phyloP scores from a whole-genome alignment of 64 coral and sea anemone genomes.

The Actinia tenebrosa region DNA sequence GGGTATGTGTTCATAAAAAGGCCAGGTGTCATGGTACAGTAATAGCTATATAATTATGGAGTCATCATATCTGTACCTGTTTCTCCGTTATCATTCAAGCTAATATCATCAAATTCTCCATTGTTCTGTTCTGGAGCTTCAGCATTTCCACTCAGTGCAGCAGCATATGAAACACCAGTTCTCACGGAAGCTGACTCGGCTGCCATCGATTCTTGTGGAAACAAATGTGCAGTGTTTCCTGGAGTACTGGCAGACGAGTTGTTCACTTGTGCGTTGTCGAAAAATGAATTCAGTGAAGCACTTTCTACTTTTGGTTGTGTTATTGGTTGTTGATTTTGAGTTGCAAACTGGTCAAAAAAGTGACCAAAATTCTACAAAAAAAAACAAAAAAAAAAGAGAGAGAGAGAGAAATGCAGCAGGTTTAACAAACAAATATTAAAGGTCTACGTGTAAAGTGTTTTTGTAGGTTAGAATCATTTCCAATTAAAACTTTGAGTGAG shows the following conservation, averaged over 20 bases:
- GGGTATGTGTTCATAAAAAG: no score
- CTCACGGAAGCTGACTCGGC: not conserved
- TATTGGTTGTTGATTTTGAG: not conserved
- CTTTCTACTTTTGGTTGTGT: conserved; percentile 1
- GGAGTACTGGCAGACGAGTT: not conserved
- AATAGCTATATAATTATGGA: not conserved
- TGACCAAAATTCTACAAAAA: not conserved
- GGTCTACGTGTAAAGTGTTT: not conserved
- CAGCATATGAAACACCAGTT: conserved; percentile 13
- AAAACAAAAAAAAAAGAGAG: not conserved
- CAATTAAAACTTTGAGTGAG: no score
- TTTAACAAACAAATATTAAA: not conserved
- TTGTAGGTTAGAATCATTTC: no score
- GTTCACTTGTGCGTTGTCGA: not conserved
- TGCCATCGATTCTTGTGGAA: not conserved
- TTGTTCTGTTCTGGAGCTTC: not conserved
- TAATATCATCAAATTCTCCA: not conserved
- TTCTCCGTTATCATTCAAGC: not conserved
- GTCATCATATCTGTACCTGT: not conserved
- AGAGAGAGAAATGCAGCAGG: not conserved
- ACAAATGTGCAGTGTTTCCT: not conserved
- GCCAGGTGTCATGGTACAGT: no score
- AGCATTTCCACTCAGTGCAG: not conserved
- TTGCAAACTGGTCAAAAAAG: not conserved
- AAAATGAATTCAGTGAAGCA: not conserved